Percentiles rank a stretch among this genome's conserved stretches.
Evolutionary conservation across 2,888 invertebrate species (phyloP).

Genomic region (Drosophila cognata): DNA sequence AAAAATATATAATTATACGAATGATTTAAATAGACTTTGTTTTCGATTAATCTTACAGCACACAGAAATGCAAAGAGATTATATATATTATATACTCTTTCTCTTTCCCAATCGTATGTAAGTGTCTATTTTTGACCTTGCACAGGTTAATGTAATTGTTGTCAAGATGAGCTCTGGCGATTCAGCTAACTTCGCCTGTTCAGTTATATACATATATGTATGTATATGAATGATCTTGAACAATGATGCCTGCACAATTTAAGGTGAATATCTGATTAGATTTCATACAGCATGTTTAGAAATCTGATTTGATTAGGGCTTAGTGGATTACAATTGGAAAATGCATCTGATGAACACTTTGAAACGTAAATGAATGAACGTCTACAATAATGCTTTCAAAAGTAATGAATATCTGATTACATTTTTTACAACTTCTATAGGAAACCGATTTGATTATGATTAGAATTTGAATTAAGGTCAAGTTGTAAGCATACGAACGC

Average conservation of each 20-base stretch:
- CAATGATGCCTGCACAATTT: not conserved
- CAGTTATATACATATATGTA: not conserved
- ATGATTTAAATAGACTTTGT: constrained; percentile 46
- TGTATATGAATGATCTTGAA: not conserved
- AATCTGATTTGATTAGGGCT: not conserved
- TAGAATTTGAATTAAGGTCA: not conserved
- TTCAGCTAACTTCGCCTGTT: not conserved
- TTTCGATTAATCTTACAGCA: constrained; percentile 18
- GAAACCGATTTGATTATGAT: not conserved
- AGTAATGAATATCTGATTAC: not conserved
- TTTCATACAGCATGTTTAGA: not conserved
- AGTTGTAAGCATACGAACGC: not conserved
- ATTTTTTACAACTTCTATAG: not conserved
- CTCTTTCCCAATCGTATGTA: not conserved
- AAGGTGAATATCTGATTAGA: not conserved
- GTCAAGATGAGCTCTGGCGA: not conserved
- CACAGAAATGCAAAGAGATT: not conserved
- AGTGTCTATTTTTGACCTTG: constrained; percentile 13
- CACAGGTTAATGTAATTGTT: constrained; percentile 11
- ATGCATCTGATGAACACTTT: not conserved
- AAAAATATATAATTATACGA: constrained; percentile 78
- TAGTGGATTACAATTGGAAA: not conserved
- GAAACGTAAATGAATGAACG: not conserved
- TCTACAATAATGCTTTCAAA: not conserved
- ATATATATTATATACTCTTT: not conserved